Conservation (phyloP, 2,113 vertebrate species). For the Rhea americana region DNA sequence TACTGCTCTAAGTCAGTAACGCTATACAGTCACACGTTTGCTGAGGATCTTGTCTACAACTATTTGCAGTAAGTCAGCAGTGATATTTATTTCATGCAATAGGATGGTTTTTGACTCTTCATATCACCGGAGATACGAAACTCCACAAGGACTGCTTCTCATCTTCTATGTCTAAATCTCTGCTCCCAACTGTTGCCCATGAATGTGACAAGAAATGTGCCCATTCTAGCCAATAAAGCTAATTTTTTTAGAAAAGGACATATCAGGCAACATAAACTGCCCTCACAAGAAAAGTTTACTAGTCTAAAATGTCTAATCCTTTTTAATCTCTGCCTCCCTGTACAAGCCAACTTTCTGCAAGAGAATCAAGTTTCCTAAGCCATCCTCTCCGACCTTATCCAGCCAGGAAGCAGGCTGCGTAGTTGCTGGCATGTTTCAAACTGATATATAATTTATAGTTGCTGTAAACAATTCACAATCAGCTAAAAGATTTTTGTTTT, state of each 20-base stretch:
- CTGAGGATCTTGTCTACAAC: not conserved
- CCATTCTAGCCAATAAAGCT: not conserved
- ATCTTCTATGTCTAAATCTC: not conserved
- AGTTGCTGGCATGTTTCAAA: not conserved
- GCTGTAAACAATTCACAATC: conserved; percentile 47
- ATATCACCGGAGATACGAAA: not conserved
- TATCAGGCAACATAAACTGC: conserved; percentile 20
- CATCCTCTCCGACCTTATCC: not conserved
- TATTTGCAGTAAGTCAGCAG: not conserved
- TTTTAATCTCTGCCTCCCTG: not conserved
- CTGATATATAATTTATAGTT: conserved; percentile 8
- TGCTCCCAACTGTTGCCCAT: not conserved
- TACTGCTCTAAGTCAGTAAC: not conserved
- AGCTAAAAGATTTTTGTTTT: not conserved
- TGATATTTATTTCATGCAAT: not conserved
- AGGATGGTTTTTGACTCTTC: not conserved
- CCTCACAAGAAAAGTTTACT: conserved; percentile 40
- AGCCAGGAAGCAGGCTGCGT: not conserved
- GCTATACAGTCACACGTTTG: not conserved
- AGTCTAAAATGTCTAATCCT: conserved; percentile 1
- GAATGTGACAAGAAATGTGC: not conserved
- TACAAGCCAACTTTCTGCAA: conserved; percentile 2
- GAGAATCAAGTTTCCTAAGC: not conserved
- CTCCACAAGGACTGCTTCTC: not conserved
- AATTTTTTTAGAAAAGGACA: not conserved